Percentiles rank a stretch among this genome's conserved stretches.
Conservation (phyloP, 2,113 vertebrate species). For the Rhipidura dahli region DNA sequence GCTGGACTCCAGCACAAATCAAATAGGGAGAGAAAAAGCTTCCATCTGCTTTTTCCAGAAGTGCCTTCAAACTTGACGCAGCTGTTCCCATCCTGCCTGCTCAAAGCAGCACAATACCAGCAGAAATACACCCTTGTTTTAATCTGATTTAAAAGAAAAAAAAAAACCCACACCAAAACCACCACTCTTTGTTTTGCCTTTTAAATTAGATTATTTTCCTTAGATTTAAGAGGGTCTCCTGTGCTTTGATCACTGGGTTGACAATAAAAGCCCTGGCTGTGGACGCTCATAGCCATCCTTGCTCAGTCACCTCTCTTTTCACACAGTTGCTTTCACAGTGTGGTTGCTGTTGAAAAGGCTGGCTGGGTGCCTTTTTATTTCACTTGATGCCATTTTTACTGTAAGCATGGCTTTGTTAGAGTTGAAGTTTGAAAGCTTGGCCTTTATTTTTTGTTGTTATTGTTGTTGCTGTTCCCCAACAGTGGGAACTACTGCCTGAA, state of each 20-base stretch:
- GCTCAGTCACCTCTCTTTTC: slow-evolving; percentile 39
- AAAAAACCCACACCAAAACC: background rate
- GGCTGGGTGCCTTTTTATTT: slow-evolving; percentile 40
- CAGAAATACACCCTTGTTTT: slow-evolving; percentile 60
- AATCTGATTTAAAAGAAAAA: slow-evolving; percentile 17
- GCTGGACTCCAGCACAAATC: slow-evolving; percentile 40
- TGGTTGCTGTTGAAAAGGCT: slow-evolving; percentile 46
- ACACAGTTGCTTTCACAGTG: slow-evolving; percentile 40
- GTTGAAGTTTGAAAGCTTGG: slow-evolving; percentile 42
- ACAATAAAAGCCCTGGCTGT: slow-evolving; percentile 58
- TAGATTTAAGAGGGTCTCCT: slow-evolving; percentile 65
- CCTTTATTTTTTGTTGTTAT: slow-evolving; percentile 54
- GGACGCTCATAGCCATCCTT: background rate
- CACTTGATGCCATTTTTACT: slow-evolving; percentile 31
- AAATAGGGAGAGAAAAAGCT: background rate
- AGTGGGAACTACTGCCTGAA: background rate
- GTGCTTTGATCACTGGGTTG: slow-evolving; percentile 67
- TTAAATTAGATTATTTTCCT: slow-evolving; percentile 71
- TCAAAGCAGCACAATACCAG: slow-evolving; percentile 37
- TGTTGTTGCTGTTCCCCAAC: slow-evolving; percentile 45
- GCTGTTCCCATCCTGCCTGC: slow-evolving; percentile 39
- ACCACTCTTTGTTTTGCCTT: slow-evolving; percentile 61
- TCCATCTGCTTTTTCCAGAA: slow-evolving; percentile 45
- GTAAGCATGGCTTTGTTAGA: slow-evolving; percentile 45
- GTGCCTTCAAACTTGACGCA: slow-evolving; percentile 47